These are phyloP conservation scores for Corydoras maculifer DNA, from an alignment of 2,113 vertebrate species.

Conservation along the genomic window DNA sequence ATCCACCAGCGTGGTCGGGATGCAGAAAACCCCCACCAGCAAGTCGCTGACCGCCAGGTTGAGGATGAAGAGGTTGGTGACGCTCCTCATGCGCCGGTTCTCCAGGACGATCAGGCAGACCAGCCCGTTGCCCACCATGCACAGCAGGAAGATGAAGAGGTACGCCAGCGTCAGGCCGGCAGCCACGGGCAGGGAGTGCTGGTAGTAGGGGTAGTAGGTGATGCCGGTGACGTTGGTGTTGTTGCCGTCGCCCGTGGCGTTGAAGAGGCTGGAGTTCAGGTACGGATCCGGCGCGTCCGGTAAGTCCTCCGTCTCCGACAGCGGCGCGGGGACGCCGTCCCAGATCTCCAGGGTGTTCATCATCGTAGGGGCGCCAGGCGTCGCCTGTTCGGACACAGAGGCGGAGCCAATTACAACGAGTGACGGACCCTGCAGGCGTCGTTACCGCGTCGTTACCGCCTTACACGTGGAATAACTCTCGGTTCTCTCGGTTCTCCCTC, in stretches of 20 bases:
- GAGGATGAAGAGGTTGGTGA: conserved; percentile 76
- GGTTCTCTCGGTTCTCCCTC: too few relatives aligned
- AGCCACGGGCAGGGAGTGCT: conserved; percentile 66
- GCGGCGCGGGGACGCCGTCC: conserved; percentile 32
- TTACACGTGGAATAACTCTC: neutral
- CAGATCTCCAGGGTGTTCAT: conserved; percentile 44
- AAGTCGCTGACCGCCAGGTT: conserved; percentile 76
- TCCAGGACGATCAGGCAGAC: conserved; percentile 71
- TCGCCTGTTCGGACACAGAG: conserved; percentile 14
- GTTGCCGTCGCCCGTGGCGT: conserved; percentile 20
- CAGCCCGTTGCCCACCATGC: conserved; percentile 72
- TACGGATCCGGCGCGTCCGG: neutral
- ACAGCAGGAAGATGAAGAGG: conserved; percentile 72
- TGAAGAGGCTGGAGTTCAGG: conserved; percentile 46
- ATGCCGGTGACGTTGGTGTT: conserved; percentile 44
- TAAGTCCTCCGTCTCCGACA: conserved; percentile 42
- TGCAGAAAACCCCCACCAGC: conserved; percentile 75
- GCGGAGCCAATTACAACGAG: neutral
- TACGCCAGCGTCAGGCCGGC: conserved; percentile 64
- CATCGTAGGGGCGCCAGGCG: conserved; percentile 14
- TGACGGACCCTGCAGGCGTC: neutral
- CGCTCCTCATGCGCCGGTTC: conserved; percentile 68
- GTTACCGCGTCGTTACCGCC: neutral
- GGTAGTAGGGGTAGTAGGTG: conserved; percentile 68
- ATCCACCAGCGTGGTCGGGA: conserved; percentile 74